Evolutionary conservation across 2,113 vertebrate species (phyloP).

Genomic region (pig (Sus scrofa)): T2T-Sscrofa CM000822.6:84361001-84361500

Average conservation of each 20-base stretch:
- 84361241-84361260: fast-evolving
- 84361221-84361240: not conserved
- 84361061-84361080: not conserved
- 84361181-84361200: not conserved
- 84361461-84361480: not conserved
- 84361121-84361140: not conserved
- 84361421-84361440: not conserved
- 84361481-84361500: too few species aligned
- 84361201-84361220: not conserved
- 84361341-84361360: not conserved
- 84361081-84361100: not conserved
- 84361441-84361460: not conserved
- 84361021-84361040: fast-evolving
- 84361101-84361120: not conserved
- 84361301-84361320: too few species aligned
- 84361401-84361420: not conserved
- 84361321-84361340: not conserved
- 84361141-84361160: not conserved
- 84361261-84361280: not conserved
- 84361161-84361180: not conserved
- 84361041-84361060: not conserved
- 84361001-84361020: fast-evolving
- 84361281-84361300: not conserved
- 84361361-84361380: fast-evolving
- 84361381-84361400: not conserved